Evolutionary conservation across 2,797 vertebrate genomes (phyloP).

Genomic region (Pseudochirops cupreus): DNA sequence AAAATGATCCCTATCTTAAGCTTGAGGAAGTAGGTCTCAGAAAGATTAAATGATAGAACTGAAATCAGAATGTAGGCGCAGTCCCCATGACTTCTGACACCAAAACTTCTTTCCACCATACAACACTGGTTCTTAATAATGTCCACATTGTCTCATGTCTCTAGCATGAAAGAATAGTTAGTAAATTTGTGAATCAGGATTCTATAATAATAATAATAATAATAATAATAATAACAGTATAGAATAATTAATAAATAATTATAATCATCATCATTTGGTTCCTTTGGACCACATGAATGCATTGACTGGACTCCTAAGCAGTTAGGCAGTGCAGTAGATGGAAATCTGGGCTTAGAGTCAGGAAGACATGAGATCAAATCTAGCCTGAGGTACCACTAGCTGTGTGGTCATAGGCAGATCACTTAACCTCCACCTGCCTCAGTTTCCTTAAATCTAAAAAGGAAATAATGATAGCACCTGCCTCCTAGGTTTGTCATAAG

Average conservation of each 20-base stretch:
- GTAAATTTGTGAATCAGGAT: neutral
- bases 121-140: neutral
- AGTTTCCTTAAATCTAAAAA: neutral
- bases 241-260: too few species aligned
- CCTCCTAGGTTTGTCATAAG: neutral
- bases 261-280: neutral
- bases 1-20: neutral
- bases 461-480: neutral
- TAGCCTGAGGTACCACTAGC: neutral
- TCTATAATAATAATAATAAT: neutral
- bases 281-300: neutral
- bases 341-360: neutral
- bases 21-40: neutral
- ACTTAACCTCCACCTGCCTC: neutral
- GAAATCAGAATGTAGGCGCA: neutral
- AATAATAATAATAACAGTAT: too few species aligned
- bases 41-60: neutral
- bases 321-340: neutral
- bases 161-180: neutral
- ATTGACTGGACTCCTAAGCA: neutral
- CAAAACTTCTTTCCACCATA: neutral
- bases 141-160: neutral
- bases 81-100: neutral
- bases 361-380: neutral
- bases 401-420: neutral